A percentile compares a stretch with the other conserved stretches of the same genome.
Evolutionary conservation across 2,797 vertebrate species (phyloP).

Genomic region (Sarcoramphus papa): DNA sequence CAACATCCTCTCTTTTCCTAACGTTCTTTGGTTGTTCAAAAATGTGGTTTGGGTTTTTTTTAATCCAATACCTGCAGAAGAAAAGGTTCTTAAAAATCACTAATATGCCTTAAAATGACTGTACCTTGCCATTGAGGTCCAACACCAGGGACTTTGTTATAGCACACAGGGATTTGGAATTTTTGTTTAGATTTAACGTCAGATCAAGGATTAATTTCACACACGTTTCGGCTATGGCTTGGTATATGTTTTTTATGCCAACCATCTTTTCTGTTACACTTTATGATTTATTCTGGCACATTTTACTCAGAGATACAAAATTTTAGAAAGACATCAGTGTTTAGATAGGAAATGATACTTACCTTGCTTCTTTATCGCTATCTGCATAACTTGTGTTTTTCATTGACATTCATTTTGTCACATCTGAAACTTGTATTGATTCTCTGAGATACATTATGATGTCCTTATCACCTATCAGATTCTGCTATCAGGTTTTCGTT

Average conservation of each 20-base stretch:
- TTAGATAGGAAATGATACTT: constrained; percentile 9
- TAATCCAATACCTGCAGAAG: not conserved
- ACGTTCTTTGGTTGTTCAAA: not conserved
- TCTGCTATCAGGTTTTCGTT: not conserved
- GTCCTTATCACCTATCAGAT: not conserved
- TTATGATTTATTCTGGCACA: not conserved
- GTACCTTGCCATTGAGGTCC: not conserved
- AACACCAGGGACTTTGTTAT: not conserved
- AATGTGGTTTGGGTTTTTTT: not conserved
- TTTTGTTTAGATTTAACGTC: not conserved
- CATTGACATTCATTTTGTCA: not conserved
- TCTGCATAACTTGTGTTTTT: not conserved
- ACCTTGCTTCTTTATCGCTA: not conserved
- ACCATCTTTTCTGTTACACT: not conserved
- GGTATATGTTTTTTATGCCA: not conserved
- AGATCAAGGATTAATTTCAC: not conserved
- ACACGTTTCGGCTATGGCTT: not conserved
- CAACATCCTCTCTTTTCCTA: not conserved
- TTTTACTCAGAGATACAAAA: not conserved
- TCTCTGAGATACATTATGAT: not conserved
- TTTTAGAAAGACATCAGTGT: not conserved
- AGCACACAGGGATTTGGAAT: not conserved
- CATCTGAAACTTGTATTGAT: not conserved
- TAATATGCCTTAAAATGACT: not conserved
- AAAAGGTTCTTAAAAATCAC: not conserved